Evolutionary conservation across 2,113 vertebrate genomes (phyloP).

Genomic region (Pithys albifrons): DNA sequence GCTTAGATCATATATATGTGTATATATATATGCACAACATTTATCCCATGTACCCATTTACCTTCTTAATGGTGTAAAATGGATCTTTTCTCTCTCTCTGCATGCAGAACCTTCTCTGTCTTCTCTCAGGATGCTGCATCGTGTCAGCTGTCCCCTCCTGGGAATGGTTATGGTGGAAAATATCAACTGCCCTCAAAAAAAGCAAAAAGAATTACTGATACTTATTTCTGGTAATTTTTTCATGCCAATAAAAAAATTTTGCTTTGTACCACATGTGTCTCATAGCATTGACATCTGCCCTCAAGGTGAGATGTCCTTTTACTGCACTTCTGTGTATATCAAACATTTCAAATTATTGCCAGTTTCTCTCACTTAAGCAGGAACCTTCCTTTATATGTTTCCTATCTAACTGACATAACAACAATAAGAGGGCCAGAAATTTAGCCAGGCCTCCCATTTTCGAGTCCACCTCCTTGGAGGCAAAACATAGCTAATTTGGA

Average conservation of each 20-base stretch:
- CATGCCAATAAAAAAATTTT: slow-evolving; percentile 14
- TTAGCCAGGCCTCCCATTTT: background rate
- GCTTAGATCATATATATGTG: background rate
- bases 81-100: background rate
- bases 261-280: background rate
- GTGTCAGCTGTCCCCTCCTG: background rate
- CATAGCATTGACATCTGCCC: slow-evolving; percentile 9
- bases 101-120: background rate
- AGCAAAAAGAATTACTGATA: background rate
- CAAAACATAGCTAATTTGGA: background rate
- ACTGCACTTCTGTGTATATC: slow-evolving; percentile 1
- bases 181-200: background rate
- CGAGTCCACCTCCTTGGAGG: background rate
- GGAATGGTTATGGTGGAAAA: background rate
- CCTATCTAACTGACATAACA: slow-evolving; percentile 4
- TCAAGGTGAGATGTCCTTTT: slow-evolving; percentile 32
- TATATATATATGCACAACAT: background rate
- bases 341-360: slow-evolving; percentile 29
- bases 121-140: background rate
- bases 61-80: background rate
- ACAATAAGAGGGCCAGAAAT: slow-evolving; percentile 7
- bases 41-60: background rate
- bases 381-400: slow-evolving; percentile 4
- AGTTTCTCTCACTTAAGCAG: slow-evolving; percentile 17
- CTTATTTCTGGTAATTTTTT: background rate